These are phyloP conservation scores for Neria commutata DNA, from an alignment of 2,888 invertebrate species.

Conservation along the genomic window DNA sequence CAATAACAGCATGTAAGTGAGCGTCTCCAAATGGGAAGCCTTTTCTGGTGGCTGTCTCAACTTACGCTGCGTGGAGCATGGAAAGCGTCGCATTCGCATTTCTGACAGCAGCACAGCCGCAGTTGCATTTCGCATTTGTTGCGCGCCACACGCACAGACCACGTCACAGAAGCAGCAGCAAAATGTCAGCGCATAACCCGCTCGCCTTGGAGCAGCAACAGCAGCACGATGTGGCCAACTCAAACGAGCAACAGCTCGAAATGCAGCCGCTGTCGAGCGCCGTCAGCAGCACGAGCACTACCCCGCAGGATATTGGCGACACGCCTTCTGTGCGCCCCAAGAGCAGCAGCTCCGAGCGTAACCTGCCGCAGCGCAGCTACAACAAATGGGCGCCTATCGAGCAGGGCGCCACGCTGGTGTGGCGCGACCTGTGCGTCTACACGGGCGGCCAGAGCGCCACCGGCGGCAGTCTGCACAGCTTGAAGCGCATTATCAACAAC, in stretches of 20 bases:
- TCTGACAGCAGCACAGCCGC: too few species aligned
- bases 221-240: not conserved
- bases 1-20: too few species aligned
- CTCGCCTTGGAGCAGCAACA: conserved; percentile 17
- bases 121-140: too few species aligned
- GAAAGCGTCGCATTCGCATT: too few species aligned
- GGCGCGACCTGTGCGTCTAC: conserved; percentile 80
- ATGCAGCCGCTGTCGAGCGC: conserved; percentile 3
- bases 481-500: conserved; percentile 80
- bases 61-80: too few species aligned
- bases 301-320: not conserved
- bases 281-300: not conserved
- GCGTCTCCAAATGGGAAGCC: too few species aligned
- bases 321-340: conserved; percentile 38
- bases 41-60: too few species aligned
- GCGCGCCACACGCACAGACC: not conserved
- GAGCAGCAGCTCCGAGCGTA: conserved; percentile 56
- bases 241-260: conserved; percentile 19
- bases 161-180: conserved; percentile 2
- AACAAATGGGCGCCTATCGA: conserved; percentile 66
- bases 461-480: conserved; percentile 60
- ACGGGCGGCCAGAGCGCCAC: conserved; percentile 58
- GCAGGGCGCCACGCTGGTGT: conserved; percentile 76
- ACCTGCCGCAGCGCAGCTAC: conserved; percentile 61
- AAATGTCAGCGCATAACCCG: conserved; percentile 27